Conservation (phyloP, 2,797 vertebrate genomes). For the Percopsis omiscomaycus region DNA sequence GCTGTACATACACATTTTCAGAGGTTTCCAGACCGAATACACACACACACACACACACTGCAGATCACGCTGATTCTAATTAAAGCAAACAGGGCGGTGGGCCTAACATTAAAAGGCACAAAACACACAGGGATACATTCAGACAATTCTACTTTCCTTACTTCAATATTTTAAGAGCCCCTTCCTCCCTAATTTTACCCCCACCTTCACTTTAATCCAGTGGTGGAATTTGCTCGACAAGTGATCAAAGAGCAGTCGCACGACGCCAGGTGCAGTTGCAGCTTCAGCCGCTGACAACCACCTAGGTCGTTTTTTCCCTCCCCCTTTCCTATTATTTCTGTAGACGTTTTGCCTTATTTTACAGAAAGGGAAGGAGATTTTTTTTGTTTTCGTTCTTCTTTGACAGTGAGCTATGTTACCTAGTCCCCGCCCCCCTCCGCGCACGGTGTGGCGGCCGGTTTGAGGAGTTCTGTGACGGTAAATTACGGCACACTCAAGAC, state of each 20-base stretch:
- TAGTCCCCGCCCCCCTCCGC: slow-evolving; percentile 55
- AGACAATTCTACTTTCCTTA: slow-evolving; percentile 32
- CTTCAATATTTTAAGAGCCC: background rate
- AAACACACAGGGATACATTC: slow-evolving; percentile 46
- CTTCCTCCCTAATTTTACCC: slow-evolving; percentile 48
- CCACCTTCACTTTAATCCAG: slow-evolving; percentile 74
- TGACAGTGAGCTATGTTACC: slow-evolving; percentile 63
- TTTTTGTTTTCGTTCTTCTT: slow-evolving; percentile 36
- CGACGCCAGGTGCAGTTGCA: slow-evolving; percentile 72
- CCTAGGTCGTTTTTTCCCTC: slow-evolving; percentile 46
- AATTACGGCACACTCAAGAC: slow-evolving; percentile 77
- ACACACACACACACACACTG: background rate
- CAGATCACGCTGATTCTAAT: slow-evolving; percentile 69
- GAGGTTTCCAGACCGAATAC: no score
- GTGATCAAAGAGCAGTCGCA: slow-evolving; percentile 76
- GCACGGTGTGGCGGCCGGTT: slow-evolving; percentile 65
- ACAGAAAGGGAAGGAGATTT: slow-evolving; percentile 44
- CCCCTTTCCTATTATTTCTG: slow-evolving; percentile 64
- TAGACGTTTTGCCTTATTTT: slow-evolving; percentile 50
- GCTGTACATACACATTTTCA: no score
- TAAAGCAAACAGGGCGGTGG: slow-evolving; percentile 51
- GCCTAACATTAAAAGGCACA: slow-evolving; percentile 43
- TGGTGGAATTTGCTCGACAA: slow-evolving; percentile 76
- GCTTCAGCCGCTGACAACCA: slow-evolving; percentile 73
- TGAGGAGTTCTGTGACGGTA: slow-evolving; percentile 77